A percentile compares a stretch with the other conserved stretches of the same genome.
phyloP scores from a whole-genome alignment of 2,113 vertebrate species.

The Carassius carassius region DNA sequence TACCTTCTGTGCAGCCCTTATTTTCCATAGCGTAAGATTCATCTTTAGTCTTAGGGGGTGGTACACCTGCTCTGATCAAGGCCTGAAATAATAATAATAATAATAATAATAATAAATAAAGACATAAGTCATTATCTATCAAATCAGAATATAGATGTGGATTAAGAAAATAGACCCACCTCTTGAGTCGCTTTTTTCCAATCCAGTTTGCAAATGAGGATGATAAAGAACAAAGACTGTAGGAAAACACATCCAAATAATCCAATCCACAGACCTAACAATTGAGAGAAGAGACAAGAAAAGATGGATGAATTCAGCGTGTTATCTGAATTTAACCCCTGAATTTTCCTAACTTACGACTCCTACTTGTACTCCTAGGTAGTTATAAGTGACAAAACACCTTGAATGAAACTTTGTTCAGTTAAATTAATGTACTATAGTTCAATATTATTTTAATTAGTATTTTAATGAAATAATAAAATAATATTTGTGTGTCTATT shows the following conservation, averaged over 20 bases:
- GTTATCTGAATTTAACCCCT: not conserved
- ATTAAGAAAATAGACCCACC: slow-evolving; percentile 63
- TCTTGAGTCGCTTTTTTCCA: slow-evolving; percentile 83
- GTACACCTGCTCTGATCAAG: slow-evolving; percentile 49
- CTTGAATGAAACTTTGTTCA: not conserved
- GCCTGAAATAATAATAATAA: slow-evolving; percentile 42
- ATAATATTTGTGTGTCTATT: no score
- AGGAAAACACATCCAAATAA: slow-evolving; percentile 73
- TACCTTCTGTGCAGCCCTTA: slow-evolving; percentile 40
- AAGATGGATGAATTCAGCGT: not conserved
- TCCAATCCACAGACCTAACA: slow-evolving; percentile 84
- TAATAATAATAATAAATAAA: not conserved
- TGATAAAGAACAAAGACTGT: slow-evolving; percentile 75
- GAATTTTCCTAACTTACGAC: not conserved
- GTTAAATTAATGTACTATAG: not conserved
- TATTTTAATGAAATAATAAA: no score
- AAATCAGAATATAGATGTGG: not conserved
- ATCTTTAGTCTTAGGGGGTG: not conserved
- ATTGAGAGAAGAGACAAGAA: not conserved
- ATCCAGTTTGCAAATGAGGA: slow-evolving; percentile 77
- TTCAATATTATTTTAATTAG: no score
- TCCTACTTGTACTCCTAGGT: not conserved
- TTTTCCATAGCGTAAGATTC: slow-evolving; percentile 48
- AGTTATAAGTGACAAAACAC: not conserved
- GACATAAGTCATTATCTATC: not conserved